These are phyloP conservation scores for Halichondria panicea DNA, from an alignment of 37 sponge, comb jelly and placozoan genomes.

Conservation along the genomic window DNA sequence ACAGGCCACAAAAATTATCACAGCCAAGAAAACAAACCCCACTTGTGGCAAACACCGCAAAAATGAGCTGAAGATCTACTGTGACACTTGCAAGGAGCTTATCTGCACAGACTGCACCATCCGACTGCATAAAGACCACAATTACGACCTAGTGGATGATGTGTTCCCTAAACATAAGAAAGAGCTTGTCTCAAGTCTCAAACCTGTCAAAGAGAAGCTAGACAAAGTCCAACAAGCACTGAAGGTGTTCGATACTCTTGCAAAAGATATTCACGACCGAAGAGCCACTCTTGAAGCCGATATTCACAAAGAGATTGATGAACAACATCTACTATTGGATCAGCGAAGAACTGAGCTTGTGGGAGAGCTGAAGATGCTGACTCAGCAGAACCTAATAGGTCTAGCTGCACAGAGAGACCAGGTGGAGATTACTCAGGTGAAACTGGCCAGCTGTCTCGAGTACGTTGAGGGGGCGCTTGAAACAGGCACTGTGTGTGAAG, in stretches of 20 bases:
- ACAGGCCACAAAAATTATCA: too few relatives aligned
- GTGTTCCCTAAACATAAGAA: conserved; percentile 7
- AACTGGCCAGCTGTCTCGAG: conserved; percentile 28
- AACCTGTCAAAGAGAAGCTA: conserved; percentile 16
- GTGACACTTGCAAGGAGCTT: conserved; percentile 45
- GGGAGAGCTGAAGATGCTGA: neutral
- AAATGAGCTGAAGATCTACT: conserved; percentile 18
- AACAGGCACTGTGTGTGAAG: conserved; percentile 13
- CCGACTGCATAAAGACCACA: conserved; percentile 19
- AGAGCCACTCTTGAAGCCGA: neutral
- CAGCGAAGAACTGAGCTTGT: conserved; percentile 20
- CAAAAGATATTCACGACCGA: conserved; percentile 3
- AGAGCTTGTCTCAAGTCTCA: neutral
- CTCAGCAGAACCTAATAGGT: conserved; percentile 9
- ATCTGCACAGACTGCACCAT: conserved; percentile 34
- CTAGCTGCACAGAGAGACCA: conserved; percentile 31
- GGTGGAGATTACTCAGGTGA: conserved; percentile 12
- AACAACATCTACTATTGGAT: neutral
- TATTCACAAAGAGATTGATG: neutral
- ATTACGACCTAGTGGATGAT: conserved; percentile 18
- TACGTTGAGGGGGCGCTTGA: conserved; percentile 16
- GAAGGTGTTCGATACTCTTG: neutral
- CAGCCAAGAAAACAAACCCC: too few relatives aligned
- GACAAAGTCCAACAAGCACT: neutral
- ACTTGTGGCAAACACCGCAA: conserved; percentile 12